Evolutionary conservation across 2,888 invertebrate species (phyloP), one percentile per base, ranked within the genome.

Genomic region (Heliconius erato): DNA sequence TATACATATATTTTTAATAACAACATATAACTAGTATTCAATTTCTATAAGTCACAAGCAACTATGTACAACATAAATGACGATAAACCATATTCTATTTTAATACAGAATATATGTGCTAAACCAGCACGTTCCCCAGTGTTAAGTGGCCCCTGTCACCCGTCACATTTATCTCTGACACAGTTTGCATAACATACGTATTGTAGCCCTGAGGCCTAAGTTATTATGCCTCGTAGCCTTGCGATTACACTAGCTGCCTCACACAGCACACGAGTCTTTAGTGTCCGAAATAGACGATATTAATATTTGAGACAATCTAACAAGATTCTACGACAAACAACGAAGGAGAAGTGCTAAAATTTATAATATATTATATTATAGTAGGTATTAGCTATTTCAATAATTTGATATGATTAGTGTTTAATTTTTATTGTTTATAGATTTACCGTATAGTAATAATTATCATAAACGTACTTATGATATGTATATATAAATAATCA

Each of bases 81-180:
- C 32, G 28, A 59, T 54, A 7, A 80, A 35, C 6, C 49, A 32
- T 12, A 23, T 32, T n/a, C 54, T 54, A 74, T 74, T 74, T n/a
- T 59, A 59, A n/a, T 74, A 74, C 59, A 59, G 59, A 32, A 74
- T 74, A 59, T 59, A 76, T 35, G 35, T 76, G 59, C n/a, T 76
- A 63, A 72, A n/a, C 59, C 76, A 76, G 76, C 59, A 76, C 76
- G 32, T 32, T 54, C 32, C 54, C 35, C 32, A 59, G 59, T 76
- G 76, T 59, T 76, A 76, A 76, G 76, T 76, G 76, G 76, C n/a
- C 59, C 76, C 76, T 76, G 76, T 76, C 76, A 76, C 35, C 76
- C 76, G 76, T 35, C 76, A 76, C 76, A 76, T 76, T 76, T 63
- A 76, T 76, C 76, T 76, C 76, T 76, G 59, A 63, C 76, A 76